These are phyloP conservation scores for Cynodonichthys magdalenae DNA, from an alignment of 2,797 vertebrate genomes.

Conservation along the genomic window DNA sequence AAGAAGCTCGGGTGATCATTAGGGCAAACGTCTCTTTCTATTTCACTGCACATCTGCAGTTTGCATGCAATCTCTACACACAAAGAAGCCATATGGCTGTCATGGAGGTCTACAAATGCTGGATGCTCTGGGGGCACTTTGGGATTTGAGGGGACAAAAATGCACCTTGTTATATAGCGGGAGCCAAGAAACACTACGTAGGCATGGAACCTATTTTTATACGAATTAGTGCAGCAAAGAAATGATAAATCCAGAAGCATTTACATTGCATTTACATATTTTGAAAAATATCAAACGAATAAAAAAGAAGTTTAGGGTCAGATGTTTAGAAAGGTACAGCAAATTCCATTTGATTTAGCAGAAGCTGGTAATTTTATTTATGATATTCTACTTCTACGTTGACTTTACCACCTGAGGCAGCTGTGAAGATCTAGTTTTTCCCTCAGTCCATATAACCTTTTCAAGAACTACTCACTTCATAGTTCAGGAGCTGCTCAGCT, in stretches of 20 bases:
- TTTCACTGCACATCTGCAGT: constrained; percentile 58
- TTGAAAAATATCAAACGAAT: not conserved
- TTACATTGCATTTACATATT: no score
- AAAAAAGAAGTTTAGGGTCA: not conserved
- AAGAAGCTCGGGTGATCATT: constrained; percentile 60
- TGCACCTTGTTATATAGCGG: constrained; percentile 23
- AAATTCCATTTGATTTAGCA: not conserved
- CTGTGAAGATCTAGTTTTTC: no score
- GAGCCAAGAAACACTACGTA: constrained; percentile 20
- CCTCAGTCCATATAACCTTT: no score
- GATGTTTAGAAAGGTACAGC: not conserved
- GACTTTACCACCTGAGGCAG: no score
- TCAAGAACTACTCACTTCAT: no score
- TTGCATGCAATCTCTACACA: constrained; percentile 49
- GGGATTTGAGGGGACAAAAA: constrained; percentile 45
- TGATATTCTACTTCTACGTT: no score
- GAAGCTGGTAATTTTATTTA: not conserved
- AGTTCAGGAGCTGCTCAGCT: no score
- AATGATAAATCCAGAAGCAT: not conserved
- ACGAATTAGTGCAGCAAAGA: constrained; percentile 13
- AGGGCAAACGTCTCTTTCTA: constrained; percentile 65
- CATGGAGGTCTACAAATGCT: constrained; percentile 31
- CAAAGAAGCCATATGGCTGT: constrained; percentile 52
- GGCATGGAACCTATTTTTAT: constrained; percentile 20
- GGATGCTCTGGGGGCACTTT: constrained; percentile 11